Conservation (phyloP, 1,140 invertebrate genomes). For the Sesamia nonagrioides region DNA sequence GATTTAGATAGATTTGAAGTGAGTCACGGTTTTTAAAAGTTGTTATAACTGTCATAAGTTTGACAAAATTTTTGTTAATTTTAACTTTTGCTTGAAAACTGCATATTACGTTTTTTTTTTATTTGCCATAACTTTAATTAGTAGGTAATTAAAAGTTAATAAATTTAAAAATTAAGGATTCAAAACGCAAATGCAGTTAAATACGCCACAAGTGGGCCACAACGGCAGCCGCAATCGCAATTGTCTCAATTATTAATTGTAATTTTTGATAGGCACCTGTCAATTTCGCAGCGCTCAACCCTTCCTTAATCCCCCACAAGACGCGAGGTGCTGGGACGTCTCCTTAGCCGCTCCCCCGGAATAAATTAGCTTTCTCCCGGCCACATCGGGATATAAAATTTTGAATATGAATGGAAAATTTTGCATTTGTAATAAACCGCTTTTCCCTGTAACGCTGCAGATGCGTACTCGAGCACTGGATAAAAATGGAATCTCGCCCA, state of each 20-base stretch:
- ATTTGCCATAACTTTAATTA: neutral
- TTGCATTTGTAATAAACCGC: slow-evolving; percentile 93
- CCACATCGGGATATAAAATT: slow-evolving; percentile 94
- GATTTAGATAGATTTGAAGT: neutral
- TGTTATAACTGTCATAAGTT: neutral
- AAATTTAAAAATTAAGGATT: slow-evolving; percentile 25
- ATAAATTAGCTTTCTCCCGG: slow-evolving; percentile 89
- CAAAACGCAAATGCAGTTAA: slow-evolving; percentile 51
- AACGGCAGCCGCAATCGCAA: slow-evolving; percentile 63
- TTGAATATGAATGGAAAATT: slow-evolving; percentile 96
- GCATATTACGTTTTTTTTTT: neutral
- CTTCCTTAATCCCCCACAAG: slow-evolving; percentile 85
- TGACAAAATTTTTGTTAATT: too few species aligned
- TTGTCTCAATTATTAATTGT: slow-evolving; percentile 86
- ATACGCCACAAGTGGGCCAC: slow-evolving; percentile 32
- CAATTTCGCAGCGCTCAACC: slow-evolving; percentile 84
- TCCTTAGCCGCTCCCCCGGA: slow-evolving; percentile 85
- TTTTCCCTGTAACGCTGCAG: slow-evolving; percentile 79
- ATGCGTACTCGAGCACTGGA: slow-evolving; percentile 81
- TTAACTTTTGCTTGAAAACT: too few species aligned
- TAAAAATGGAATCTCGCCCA: slow-evolving; percentile 77
- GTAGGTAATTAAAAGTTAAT: neutral
- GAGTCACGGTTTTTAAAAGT: neutral
- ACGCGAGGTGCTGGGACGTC: slow-evolving; percentile 77
- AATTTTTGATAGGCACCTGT: slow-evolving; percentile 87